These are phyloP conservation scores for Antedon mediterranea DNA, from an alignment of 53 echinoderm and acorn worm species.

Conservation along the genomic window DNA sequence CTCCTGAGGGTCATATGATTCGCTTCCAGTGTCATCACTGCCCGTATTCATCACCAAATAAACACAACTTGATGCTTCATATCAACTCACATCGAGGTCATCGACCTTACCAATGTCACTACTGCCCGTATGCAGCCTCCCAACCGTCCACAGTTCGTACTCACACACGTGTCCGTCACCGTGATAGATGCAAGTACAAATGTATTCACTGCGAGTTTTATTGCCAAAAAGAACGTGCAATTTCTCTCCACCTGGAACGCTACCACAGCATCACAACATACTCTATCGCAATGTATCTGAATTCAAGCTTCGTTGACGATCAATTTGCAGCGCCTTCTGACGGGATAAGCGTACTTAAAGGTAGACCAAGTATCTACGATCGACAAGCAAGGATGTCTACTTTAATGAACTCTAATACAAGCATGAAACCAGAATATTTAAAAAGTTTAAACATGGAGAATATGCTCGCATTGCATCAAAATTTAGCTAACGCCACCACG, in stretches of 20 bases:
- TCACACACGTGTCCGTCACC: not conserved
- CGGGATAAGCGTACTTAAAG: not conserved
- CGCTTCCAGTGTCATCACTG: not conserved
- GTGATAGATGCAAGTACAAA: not conserved
- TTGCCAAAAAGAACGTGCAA: not conserved
- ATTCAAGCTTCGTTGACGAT: not conserved
- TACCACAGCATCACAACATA: not conserved
- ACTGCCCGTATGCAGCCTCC: not conserved
- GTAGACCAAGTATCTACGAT: not conserved
- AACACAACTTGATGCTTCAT: not conserved
- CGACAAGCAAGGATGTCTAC: not conserved
- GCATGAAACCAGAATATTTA: not conserved
- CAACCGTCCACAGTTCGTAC: not conserved
- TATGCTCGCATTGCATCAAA: not conserved
- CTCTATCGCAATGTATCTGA: not conserved
- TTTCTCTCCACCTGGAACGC: not conserved
- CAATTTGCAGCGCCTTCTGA: not conserved
- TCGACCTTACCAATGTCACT: not conserved
- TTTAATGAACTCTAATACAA: not conserved
- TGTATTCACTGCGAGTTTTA: conserved; percentile 1
- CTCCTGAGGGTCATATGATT: not conserved
- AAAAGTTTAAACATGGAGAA: not conserved
- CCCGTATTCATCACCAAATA: not conserved
- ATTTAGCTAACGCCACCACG: not conserved
- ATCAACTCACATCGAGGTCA: not conserved